Conservation (phyloP, 2,888 invertebrate species). For the Eupithecia subumbrata region DNA sequence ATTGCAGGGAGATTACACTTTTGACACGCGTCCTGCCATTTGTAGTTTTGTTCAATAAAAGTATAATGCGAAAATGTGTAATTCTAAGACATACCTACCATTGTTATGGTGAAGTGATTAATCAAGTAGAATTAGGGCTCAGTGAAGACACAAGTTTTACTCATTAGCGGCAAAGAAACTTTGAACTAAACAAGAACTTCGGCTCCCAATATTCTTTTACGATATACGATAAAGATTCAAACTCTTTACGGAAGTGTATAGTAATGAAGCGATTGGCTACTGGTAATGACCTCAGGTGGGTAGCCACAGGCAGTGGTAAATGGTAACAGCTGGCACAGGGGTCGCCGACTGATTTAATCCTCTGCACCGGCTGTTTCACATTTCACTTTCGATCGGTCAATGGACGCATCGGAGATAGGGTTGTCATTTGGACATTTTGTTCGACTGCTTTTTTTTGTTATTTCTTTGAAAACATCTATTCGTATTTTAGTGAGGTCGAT, state of each 20-base stretch:
- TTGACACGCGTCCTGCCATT: too few species aligned
- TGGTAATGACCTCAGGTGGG: neutral
- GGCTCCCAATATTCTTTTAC: neutral
- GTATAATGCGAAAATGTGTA: too few species aligned
- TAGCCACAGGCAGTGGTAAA: neutral
- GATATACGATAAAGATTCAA: neutral
- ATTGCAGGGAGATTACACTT: too few species aligned
- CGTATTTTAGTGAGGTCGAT: too few species aligned
- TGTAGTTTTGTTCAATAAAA: too few species aligned
- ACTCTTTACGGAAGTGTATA: neutral
- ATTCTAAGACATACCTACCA: too few species aligned
- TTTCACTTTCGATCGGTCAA: constrained; percentile 39
- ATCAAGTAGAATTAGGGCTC: too few species aligned
- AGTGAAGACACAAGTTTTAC: neutral
- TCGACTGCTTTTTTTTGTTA: too few species aligned
- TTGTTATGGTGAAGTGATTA: too few species aligned
- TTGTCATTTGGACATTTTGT: neutral
- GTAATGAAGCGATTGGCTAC: neutral
- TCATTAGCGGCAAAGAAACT: neutral
- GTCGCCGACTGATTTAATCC: constrained; percentile 35
- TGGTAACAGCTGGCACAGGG: constrained; percentile 2
- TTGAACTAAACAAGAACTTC: neutral
- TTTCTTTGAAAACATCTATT: too few species aligned
- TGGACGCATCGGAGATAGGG: constrained; percentile 23
- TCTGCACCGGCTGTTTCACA: constrained; percentile 29